Evolutionary conservation across 92 coral and sea anemone species (phyloP), one percentile per base, ranked within the genome.

Genomic region (Muricea muricata): DNA sequence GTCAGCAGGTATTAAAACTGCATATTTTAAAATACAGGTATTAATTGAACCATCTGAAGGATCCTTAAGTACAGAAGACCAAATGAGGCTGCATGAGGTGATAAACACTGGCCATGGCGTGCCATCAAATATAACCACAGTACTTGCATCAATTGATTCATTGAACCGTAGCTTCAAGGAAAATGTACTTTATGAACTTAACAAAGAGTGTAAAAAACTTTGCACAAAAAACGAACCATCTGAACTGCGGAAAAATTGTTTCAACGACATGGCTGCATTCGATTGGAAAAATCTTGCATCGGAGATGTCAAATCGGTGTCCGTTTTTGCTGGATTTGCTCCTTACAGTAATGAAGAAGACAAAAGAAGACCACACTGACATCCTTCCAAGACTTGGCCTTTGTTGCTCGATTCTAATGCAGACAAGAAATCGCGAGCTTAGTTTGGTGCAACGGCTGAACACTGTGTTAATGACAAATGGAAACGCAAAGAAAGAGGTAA

Each of bases 401-500:
- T 47, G 63, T 46, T 47, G 46, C 24, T 35, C 81, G 21, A 61
- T 47, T n/a, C 65, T 75, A 40, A 47, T 75, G 56, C 63, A 75
- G 18, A 75, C 42, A 75, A 61, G 63, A 41, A 42, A 47, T 75
- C 81, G 73, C 57, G 89, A 86, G 39, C 54, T 86, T 24, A 86
- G 86, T 48, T 63, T 86, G 65, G 47, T 80, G 30, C 89, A 86
- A 71, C 45, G 81, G 28, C 39, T 79, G 48, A 86, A 86, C 81
- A 84, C 84, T 20, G 66, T 89, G 13, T 68, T 89, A 4, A 74
- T 84, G 30, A 74, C 88, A 24, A 82, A 89, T 48, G 92, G 89
- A 39, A 79, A 85, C 20, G 92, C 92, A 6, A 69, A 69, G 32
- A 88, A 89, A 48, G 75, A 87, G 87, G 90, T 87, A 71, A 52